phyloP scores from a whole-genome alignment of 2,113 vertebrate species.

The Synodontis membranacea region DNA sequence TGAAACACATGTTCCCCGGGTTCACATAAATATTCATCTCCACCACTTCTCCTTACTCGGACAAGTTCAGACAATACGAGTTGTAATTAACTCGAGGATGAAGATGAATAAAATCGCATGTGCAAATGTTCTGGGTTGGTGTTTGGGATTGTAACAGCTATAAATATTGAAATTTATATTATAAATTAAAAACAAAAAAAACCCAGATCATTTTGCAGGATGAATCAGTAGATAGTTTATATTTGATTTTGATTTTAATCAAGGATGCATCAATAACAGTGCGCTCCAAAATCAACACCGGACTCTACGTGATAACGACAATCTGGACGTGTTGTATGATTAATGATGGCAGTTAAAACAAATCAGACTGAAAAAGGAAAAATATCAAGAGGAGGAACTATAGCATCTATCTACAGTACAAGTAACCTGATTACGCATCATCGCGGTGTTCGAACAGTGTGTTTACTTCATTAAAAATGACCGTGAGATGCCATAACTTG shows the following conservation, averaged over 20 bases:
- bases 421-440: not conserved
- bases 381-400: not conserved
- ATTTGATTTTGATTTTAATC: no score
- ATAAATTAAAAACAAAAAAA: not conserved
- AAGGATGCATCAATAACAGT: no score
- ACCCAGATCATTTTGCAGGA: no score
- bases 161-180: not conserved
- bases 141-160: not conserved
- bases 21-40: not conserved
- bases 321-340: no score
- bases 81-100: not conserved
- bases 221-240: not conserved
- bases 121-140: not conserved
- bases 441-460: no score
- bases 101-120: not conserved
- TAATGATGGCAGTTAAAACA: no score
- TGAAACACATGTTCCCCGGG: not conserved
- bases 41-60: not conserved
- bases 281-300: no score
- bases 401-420: no score
- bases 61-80: slow-evolving; percentile 3
- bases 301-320: no score
- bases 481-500: no score
- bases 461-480: not conserved
- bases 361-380: not conserved